Percentiles rank a stretch among this genome's conserved stretches.
These are phyloP conservation scores for Stichodactyla mertensii DNA, from an alignment of 64 coral and sea anemone genomes.

Conservation along the genomic window DNA sequence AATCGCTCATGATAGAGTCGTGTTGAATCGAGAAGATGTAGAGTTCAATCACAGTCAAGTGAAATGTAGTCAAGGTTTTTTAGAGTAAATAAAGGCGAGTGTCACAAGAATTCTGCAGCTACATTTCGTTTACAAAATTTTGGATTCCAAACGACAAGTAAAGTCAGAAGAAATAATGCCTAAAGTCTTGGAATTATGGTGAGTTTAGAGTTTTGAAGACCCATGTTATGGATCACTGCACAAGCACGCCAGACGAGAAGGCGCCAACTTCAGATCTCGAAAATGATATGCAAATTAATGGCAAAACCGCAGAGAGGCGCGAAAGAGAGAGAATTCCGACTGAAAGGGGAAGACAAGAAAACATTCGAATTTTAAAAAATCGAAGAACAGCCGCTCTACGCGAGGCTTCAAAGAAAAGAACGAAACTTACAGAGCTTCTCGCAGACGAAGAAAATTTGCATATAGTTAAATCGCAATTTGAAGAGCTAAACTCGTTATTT, in stretches of 20 bases:
- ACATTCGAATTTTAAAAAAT: neutral
- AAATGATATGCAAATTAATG: conserved; percentile 1
- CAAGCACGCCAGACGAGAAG: neutral
- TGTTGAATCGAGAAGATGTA: too few species aligned
- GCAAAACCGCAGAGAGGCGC: neutral
- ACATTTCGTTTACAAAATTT: too few species aligned
- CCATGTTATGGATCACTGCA: neutral
- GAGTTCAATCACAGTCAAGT: too few species aligned
- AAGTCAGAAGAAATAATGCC: too few species aligned
- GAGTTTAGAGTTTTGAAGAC: neutral
- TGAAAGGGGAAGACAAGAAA: neutral
- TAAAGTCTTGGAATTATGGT: neutral
- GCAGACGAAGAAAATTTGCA: neutral
- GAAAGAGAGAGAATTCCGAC: neutral
- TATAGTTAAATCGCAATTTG: neutral
- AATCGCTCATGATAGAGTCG: too few species aligned
- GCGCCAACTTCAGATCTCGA: neutral
- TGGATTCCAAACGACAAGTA: too few species aligned
- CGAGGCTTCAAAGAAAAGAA: conserved; percentile 3
- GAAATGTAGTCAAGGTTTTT: too few species aligned
- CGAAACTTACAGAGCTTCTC: neutral
- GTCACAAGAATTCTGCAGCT: too few species aligned
- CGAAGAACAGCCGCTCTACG: conserved; percentile 3
- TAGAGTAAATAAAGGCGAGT: too few species aligned
- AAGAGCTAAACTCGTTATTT: neutral